Percentiles rank a stretch among this genome's conserved stretches.
These are phyloP conservation scores for Bilobella aurantiaca DNA, from an alignment of 1,140 invertebrate genomes.

Conservation along the genomic window DNA sequence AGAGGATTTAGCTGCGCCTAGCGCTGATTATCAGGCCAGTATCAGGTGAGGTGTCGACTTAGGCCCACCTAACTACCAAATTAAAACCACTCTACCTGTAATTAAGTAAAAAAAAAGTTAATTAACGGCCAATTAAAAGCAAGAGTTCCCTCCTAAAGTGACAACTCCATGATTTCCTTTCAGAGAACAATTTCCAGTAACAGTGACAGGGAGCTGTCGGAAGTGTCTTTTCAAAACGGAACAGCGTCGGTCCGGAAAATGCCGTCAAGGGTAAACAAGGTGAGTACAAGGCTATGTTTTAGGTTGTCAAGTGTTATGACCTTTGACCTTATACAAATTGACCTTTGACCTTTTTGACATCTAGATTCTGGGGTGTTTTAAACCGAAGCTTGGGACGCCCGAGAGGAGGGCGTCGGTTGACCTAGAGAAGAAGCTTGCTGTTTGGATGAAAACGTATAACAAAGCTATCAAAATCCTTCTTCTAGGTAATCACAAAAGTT, in stretches of 20 bases:
- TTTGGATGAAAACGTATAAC: constrained; percentile 39
- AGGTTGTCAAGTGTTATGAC: too few relatives aligned
- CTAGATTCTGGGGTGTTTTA: constrained; percentile 29
- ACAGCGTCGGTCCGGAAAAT: background rate
- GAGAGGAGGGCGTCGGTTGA: constrained; percentile 35
- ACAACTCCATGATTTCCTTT: background rate
- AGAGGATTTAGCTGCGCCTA: background rate
- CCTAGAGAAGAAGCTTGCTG: constrained; percentile 40
- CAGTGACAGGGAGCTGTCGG: too few relatives aligned
- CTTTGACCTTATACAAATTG: too few relatives aligned
- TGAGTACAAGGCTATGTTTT: background rate
- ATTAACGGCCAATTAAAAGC: too few relatives aligned
- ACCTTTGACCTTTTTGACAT: too few relatives aligned
- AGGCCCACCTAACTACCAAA: too few relatives aligned
- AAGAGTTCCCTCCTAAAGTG: background rate
- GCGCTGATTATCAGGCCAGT: background rate
- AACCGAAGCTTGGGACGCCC: constrained; percentile 21
- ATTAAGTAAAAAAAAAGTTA: too few relatives aligned
- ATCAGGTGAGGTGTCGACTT: background rate
- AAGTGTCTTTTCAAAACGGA: background rate
- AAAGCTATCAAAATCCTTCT: constrained; percentile 54
- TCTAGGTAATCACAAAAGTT: constrained; percentile 35
- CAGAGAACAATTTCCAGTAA: background rate
- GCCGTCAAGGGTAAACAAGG: constrained; percentile 14
- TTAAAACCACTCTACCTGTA: too few relatives aligned